Percentiles rank a stretch among this genome's conserved stretches.
Conservation (phyloP, 35 echinoderm and acorn worm genomes). For the Anneissia japonica region DNA sequence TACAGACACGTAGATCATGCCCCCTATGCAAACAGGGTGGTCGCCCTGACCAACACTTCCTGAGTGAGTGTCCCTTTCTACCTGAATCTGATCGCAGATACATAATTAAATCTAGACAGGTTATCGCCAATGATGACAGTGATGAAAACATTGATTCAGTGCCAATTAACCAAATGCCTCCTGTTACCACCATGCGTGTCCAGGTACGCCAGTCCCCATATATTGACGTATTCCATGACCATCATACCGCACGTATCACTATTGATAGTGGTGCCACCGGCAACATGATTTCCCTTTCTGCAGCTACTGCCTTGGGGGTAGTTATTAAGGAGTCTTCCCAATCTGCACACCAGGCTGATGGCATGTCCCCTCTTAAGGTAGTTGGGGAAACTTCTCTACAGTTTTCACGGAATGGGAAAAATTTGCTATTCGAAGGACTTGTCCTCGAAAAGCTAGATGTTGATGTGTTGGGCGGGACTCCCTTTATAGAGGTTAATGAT, state of each 20-base stretch:
- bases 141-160: too few species aligned
- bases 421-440: background rate
- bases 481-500: too few species aligned
- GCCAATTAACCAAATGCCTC: too few species aligned
- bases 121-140: too few species aligned
- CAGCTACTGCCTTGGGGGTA: background rate
- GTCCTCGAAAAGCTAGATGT: background rate
- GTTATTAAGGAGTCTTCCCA: background rate
- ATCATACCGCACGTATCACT: background rate
- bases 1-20: too few species aligned
- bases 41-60: too few species aligned
- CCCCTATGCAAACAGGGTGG: too few species aligned
- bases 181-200: background rate
- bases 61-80: too few species aligned
- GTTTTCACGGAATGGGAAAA: background rate
- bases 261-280: conserved; percentile 18
- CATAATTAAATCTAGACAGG: too few species aligned
- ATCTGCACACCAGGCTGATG: conserved; percentile 5
- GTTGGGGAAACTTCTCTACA: background rate
- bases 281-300: background rate
- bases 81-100: too few species aligned
- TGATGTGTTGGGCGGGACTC: background rate
- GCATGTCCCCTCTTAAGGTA: background rate
- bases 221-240: too few species aligned
- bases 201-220: too few species aligned